Percentiles rank a stretch among this genome's conserved stretches.
Evolutionary conservation across 2,113 vertebrate genomes (phyloP).

Genomic region (Muscicapa adusta): DNA sequence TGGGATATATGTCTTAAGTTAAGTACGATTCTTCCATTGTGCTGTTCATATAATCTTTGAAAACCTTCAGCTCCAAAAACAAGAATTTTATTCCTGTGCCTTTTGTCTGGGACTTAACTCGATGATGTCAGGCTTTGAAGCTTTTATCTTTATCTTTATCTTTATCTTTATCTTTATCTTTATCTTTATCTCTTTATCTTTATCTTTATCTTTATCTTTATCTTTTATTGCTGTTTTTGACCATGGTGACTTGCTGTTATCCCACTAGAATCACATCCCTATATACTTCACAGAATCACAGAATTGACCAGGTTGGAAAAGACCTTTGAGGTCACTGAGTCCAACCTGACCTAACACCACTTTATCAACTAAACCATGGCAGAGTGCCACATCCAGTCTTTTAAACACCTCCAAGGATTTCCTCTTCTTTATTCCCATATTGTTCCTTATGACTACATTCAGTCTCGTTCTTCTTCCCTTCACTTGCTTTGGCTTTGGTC

Average conservation of each 20-base stretch:
- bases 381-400: not conserved
- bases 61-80: not conserved
- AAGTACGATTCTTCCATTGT: rapidly evolving
- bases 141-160: not conserved
- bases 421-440: not conserved
- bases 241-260: not conserved
- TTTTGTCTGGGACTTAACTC: not conserved
- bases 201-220: not conserved
- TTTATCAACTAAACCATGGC: not conserved
- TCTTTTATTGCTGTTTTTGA: not conserved
- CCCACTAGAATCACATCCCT: not conserved
- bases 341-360: not conserved
- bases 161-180: no score
- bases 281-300: not conserved
- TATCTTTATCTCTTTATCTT: no score
- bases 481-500: not conserved
- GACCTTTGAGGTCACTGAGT: not conserved
- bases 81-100: not conserved
- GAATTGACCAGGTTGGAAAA: not conserved
- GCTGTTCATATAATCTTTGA: not conserved
- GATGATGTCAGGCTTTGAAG: not conserved
- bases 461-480: not conserved
- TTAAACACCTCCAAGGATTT: not conserved
- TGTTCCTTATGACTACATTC: not conserved
- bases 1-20: not conserved